Evolutionary conservation across 2,113 vertebrate genomes (phyloP).

Genomic region (Harpagus bidentatus): DNA sequence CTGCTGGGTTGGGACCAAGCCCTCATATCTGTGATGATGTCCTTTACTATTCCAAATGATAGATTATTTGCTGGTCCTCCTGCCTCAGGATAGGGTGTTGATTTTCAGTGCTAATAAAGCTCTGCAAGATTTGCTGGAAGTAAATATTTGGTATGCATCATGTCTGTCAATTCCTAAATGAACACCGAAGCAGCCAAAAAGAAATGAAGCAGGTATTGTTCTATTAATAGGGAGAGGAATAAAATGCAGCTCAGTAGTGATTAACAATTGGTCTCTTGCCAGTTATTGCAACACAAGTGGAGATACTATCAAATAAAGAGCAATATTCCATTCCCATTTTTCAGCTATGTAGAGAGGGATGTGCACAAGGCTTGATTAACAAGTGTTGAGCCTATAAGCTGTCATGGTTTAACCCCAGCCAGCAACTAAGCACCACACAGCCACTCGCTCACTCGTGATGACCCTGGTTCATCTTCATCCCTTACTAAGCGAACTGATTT

Average conservation of each 20-base stretch:
- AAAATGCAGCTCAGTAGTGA: not conserved
- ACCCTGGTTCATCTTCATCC: no score
- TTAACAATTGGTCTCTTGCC: not conserved
- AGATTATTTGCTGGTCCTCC: not conserved
- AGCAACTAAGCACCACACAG: no score
- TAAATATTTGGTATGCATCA: not conserved
- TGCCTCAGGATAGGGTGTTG: not conserved
- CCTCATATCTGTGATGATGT: not conserved
- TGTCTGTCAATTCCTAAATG: not conserved
- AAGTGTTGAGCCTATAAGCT: not conserved
- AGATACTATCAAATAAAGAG: not conserved
- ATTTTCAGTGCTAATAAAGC: not conserved
- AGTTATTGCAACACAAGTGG: not conserved
- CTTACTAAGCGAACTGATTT: no score
- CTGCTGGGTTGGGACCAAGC: not conserved
- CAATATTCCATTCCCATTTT: not conserved
- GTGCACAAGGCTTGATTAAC: not conserved
- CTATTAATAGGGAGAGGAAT: not conserved
- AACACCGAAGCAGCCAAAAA: not conserved
- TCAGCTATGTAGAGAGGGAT: not conserved
- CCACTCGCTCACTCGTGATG: no score
- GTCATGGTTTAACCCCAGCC: no score
- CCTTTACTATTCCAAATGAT: not conserved
- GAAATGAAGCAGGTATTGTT: not conserved
- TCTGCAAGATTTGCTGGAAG: not conserved